Base-by-base conservation (phyloP, 2,888 invertebrate species). In the Drosophila ustulata region DNA sequence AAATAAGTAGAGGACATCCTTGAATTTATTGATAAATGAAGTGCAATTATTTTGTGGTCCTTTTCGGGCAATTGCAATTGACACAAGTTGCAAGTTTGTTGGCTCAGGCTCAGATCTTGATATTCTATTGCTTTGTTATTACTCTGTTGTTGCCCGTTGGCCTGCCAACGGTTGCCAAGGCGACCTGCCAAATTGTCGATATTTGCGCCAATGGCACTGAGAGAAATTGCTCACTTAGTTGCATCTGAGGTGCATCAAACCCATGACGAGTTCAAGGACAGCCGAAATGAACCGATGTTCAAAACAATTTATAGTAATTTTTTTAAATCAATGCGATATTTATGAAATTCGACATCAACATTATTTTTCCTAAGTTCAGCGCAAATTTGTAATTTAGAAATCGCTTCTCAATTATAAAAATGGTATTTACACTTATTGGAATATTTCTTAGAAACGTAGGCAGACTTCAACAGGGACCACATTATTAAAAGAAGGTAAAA, bases 181-280 rank as follows among this genome's bases (percentile, higher is more conserved):
- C 85, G 71, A 86, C 74, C 82, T 78, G 84, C 89, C 89, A 83
- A 83, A 87, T 79, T 79, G 82, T 83, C 88, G 82, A 83, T 87
- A 84, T 81, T 81, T 71, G 74, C 62, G 72, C 66, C 57, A 73
- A 50, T 78, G 59, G 18, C 75, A 76, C 75, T 18, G 62, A 41
- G 52, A 49, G 56, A 77, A 76, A 78, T 25, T 8, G 3, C 13
- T 23, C 23, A 26, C 41, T 39, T 13, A 59, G 7, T 32, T 32
- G 11, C 9, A 30, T 8, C 23, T 32, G 5, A 30, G 13, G 39
- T 34, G 8, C 55, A 61, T n/a, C 18, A 18, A 30, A 52, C 43
- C 18, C 13, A 34, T 23, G 37, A 23, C 8, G 11, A 50, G 57
- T 13, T 50, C 51, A 66, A 73, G 62, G 32, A 53, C 28, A 57